phyloP scores from a whole-genome alignment of 1,140 invertebrate genomes.

The Elymnias hypermnestra region DNA sequence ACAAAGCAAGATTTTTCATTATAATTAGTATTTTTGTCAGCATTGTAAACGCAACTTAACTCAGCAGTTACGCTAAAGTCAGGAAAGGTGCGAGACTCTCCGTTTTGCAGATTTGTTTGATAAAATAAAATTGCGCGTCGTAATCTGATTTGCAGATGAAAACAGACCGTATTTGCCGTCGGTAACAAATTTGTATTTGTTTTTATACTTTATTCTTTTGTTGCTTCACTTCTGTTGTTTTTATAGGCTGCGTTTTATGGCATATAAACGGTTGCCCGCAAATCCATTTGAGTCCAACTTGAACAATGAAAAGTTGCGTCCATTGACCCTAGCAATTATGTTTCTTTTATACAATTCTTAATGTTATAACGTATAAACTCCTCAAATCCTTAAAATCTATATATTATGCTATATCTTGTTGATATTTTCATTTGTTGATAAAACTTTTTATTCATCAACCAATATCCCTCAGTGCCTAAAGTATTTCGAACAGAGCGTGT shows the following conservation, averaged over 20 bases:
- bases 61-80: neutral
- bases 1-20: too few species aligned
- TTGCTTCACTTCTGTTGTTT: conserved; percentile 6
- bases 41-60: neutral
- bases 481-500: too few species aligned
- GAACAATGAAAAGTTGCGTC: too few species aligned
- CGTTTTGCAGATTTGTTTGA: conserved; percentile 9
- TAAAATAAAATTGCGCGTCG: conserved; percentile 9
- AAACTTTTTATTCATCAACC: too few species aligned
- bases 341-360: too few species aligned
- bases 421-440: too few species aligned
- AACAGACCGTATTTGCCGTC: conserved; percentile 6
- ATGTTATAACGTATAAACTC: too few species aligned
- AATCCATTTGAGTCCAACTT: neutral
- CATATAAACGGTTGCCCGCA: neutral
- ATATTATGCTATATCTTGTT: too few species aligned
- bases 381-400: too few species aligned
- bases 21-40: too few species aligned
- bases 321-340: too few species aligned
- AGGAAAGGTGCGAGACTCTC: conserved; percentile 6
- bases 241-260: neutral
- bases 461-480: too few species aligned
- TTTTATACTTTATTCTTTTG: conserved; percentile 9
- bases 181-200: conserved; percentile 10
- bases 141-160: conserved; percentile 8